A percentile compares a stretch with the other conserved stretches of the same genome.
phyloP scores from a whole-genome alignment of 2,797 vertebrate genomes.

The Philypnodon macrostomus region DNA sequence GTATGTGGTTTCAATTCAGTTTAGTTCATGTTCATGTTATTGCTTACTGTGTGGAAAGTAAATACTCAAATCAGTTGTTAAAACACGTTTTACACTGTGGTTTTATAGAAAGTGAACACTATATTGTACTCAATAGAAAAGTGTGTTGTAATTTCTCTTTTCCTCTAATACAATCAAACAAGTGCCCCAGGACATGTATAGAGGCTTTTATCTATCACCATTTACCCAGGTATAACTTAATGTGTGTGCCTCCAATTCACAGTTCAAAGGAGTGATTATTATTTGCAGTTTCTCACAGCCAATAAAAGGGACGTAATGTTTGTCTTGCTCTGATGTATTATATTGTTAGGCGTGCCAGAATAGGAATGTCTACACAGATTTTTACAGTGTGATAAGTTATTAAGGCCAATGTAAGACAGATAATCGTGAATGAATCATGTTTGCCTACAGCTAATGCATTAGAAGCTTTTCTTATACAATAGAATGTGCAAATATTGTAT shows the following conservation, averaged over 20 bases:
- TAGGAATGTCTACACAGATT: slow-evolving; percentile 7
- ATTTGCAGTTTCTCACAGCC: slow-evolving; percentile 7
- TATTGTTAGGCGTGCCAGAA: slow-evolving; percentile 21
- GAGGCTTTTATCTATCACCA: background rate
- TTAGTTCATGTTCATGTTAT: too few relatives aligned
- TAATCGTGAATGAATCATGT: too few relatives aligned
- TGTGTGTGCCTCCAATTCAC: slow-evolving; percentile 2
- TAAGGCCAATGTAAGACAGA: too few relatives aligned
- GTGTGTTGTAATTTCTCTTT: background rate
- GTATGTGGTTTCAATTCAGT: too few relatives aligned
- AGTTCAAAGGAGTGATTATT: background rate
- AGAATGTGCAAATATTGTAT: too few relatives aligned
- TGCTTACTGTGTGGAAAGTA: too few relatives aligned
- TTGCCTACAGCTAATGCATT: too few relatives aligned
- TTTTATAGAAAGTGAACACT: too few relatives aligned
- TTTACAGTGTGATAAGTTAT: background rate
- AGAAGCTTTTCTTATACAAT: too few relatives aligned
- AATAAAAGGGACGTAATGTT: slow-evolving; percentile 26
- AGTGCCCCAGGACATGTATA: slow-evolving; percentile 1
- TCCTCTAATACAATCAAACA: background rate
- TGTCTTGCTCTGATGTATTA: slow-evolving; percentile 10
- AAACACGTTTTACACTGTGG: too few relatives aligned
- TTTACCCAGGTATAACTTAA: slow-evolving; percentile 6
- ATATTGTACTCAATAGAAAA: too few relatives aligned
- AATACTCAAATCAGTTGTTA: too few relatives aligned